These are phyloP conservation scores for Lasioglossum vierecki DNA, from an alignment of 2,888 invertebrate species.

Conservation along the genomic window DNA sequence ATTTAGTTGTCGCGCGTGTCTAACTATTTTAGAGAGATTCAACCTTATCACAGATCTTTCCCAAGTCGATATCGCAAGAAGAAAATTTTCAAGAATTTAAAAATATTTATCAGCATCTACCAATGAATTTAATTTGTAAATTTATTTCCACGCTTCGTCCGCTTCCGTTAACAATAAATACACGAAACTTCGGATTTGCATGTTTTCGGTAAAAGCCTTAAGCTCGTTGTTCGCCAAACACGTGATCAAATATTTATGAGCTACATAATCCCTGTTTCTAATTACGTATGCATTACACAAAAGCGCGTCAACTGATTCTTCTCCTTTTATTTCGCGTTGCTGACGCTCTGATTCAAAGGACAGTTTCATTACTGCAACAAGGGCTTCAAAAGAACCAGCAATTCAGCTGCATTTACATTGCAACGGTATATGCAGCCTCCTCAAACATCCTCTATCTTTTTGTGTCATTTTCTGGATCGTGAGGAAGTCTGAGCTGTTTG, in stretches of 20 bases:
- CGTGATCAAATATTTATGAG: conserved; percentile 4
- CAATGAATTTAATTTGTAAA: background rate
- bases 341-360: background rate
- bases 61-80: too few species aligned
- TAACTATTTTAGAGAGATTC: too few species aligned
- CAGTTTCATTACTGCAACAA: conserved; percentile 12
- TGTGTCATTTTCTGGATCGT: conserved; percentile 8
- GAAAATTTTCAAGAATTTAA: too few species aligned
- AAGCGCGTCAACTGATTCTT: background rate
- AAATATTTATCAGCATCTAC: too few species aligned
- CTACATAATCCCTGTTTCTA: background rate
- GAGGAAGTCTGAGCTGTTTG: background rate
- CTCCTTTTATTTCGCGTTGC: background rate
- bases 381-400: conserved; percentile 10
- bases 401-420: conserved; percentile 11
- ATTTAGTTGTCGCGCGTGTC: background rate
- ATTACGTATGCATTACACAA: background rate
- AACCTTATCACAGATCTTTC: too few species aligned
- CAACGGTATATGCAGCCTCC: conserved; percentile 3
- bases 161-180: too few species aligned
- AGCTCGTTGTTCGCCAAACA: background rate
- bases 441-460: background rate
- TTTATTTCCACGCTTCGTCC: background rate
- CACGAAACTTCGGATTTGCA: background rate
- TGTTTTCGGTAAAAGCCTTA: background rate